Conservation (phyloP, 1,140 invertebrate genomes). For the Eurosta solidaginis region DNA sequence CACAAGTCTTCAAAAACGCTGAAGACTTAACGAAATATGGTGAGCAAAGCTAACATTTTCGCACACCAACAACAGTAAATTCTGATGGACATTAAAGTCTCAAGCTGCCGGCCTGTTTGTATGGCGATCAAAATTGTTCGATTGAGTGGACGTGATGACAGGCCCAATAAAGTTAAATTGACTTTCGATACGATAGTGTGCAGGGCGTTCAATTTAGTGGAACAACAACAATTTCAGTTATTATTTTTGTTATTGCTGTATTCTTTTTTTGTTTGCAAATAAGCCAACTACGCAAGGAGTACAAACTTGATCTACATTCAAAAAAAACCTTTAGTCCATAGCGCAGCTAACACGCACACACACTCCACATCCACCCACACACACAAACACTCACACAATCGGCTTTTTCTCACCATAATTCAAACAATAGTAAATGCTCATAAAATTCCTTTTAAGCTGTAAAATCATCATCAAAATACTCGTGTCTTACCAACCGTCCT, state of each 20-base stretch:
- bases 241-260: neutral
- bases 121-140: neutral
- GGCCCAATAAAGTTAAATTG: neutral
- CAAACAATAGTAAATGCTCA: slow-evolving; percentile 58
- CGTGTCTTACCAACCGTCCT: neutral
- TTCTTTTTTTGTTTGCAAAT: neutral
- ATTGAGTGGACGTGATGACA: neutral
- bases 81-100: neutral
- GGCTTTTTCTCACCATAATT: slow-evolving; percentile 53
- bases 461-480: slow-evolving; percentile 53
- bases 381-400: neutral
- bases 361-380: neutral
- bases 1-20: neutral
- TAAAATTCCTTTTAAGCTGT: slow-evolving; percentile 60
- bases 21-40: neutral
- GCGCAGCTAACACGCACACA: neutral
- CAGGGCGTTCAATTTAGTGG: neutral
- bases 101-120: neutral
- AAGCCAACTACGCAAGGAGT: too few species aligned
- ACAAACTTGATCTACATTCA: too few species aligned
- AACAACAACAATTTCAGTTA: neutral
- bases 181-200: neutral
- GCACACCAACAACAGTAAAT: too few species aligned
- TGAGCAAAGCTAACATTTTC: neutral
- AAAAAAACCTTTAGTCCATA: too few species aligned